A percentile compares a stretch with the other conserved stretches of the same genome.
Evolutionary conservation across 2,113 vertebrate species (phyloP).

Genomic region (Seriola aureovittata): DNA sequence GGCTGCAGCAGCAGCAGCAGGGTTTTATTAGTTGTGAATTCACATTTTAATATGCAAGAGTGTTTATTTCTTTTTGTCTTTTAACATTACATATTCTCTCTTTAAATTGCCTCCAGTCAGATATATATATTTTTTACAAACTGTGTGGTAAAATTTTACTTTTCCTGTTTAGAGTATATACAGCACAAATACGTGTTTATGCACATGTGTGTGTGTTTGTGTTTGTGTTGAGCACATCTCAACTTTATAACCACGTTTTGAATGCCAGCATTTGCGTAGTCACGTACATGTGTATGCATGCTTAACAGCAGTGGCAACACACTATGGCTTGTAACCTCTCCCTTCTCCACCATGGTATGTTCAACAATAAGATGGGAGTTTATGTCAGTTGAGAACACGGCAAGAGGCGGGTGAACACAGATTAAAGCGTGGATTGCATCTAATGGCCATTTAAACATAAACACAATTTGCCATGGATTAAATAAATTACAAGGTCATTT

Average conservation of each 20-base stretch:
- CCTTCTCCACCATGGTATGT: background rate
- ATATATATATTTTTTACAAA: background rate
- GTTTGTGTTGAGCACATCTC: background rate
- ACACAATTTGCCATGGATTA: background rate
- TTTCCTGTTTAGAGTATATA: background rate
- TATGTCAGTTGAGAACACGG: background rate
- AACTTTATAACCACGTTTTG: constrained; percentile 21
- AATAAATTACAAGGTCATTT: background rate
- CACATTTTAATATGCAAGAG: background rate
- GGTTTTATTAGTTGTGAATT: background rate
- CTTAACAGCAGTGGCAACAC: background rate
- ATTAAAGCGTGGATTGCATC: background rate
- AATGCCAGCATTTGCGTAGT: constrained; percentile 5
- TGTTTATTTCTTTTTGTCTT: background rate
- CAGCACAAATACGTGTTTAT: background rate
- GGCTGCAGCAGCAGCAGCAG: background rate
- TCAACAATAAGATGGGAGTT: constrained; percentile 5
- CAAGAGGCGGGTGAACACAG: background rate
- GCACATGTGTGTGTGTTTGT: background rate
- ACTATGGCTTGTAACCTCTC: background rate
- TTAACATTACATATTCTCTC: background rate
- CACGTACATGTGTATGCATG: constrained; percentile 23
- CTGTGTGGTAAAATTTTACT: background rate
- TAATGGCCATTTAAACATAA: background rate
- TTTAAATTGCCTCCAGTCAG: background rate